Percentiles rank a stretch among this genome's conserved stretches.
These are phyloP conservation scores for Lasioglossum marginatum DNA, from an alignment of 2,888 invertebrate genomes.

Conservation along the genomic window DNA sequence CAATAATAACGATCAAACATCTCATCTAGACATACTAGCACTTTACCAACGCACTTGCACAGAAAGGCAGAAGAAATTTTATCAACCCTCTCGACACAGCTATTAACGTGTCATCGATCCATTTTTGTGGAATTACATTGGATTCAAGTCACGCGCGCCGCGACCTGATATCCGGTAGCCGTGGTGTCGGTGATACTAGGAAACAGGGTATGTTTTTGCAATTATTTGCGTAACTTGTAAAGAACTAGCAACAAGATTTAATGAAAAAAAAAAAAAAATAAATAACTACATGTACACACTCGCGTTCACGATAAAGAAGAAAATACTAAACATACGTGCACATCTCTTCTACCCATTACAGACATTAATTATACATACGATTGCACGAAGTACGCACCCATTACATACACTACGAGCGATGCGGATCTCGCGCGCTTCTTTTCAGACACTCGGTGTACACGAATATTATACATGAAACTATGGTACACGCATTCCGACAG, in stretches of 20 bases:
- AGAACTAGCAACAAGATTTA: conserved; percentile 70
- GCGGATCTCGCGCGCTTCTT: background rate
- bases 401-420: background rate
- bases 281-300: background rate
- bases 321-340: conserved; percentile 12
- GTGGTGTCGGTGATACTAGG: conserved; percentile 90
- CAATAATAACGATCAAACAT: conserved; percentile 52
- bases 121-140: conserved; percentile 76
- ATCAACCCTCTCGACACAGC: conserved; percentile 74
- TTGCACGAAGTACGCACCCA: conserved; percentile 12
- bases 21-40: conserved; percentile 56
- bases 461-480: conserved; percentile 8
- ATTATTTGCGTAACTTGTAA: conserved; percentile 90
- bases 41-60: conserved; percentile 63
- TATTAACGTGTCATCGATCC: conserved; percentile 75
- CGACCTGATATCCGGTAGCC: conserved; percentile 71
- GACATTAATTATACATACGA: conserved; percentile 9
- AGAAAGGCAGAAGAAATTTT: conserved; percentile 49
- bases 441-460: conserved; percentile 10
- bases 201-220: conserved; percentile 97
- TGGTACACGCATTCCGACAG: conserved; percentile 31
- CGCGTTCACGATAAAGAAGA: conserved; percentile 17
- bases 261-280: conserved; percentile 22
- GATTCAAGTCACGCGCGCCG: conserved; percentile 77
- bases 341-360: conserved; percentile 10